phyloP scores from a whole-genome alignment of 2,888 invertebrate species.

The Erebia ligea region DNA sequence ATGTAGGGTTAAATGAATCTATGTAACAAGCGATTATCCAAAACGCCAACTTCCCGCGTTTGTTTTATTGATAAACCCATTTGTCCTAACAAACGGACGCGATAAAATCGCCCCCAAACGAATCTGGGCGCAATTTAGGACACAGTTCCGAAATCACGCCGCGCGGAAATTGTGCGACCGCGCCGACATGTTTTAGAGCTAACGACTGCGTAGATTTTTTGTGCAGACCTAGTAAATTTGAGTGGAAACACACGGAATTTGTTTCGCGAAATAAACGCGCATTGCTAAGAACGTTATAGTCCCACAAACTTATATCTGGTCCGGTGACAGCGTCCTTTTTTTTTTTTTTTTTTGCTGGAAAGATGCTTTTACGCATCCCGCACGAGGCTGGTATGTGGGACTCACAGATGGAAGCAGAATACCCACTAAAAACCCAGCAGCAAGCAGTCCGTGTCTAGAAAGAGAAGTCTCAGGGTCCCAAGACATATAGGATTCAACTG shows the following conservation, averaged over 20 bases:
- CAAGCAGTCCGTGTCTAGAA: too few relatives aligned
- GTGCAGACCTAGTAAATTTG: constrained; percentile 14
- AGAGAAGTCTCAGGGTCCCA: too few relatives aligned
- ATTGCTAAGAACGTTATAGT: neutral
- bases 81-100: constrained; percentile 26
- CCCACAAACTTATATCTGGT: too few relatives aligned
- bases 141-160: constrained; percentile 24
- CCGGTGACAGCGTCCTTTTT: too few relatives aligned
- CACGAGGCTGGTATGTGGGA: too few relatives aligned
- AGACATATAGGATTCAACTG: too few relatives aligned
- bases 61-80: constrained; percentile 27
- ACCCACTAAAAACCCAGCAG: too few relatives aligned
- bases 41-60: constrained; percentile 13
- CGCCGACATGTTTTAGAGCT: constrained; percentile 25
- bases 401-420: too few relatives aligned
- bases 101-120: constrained; percentile 29
- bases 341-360: too few relatives aligned
- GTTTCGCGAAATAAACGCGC: neutral
- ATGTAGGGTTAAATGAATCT: neutral
- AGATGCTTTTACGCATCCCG: too few relatives aligned
- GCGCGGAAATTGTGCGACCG: constrained; percentile 31
- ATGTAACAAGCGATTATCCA: constrained; percentile 15
- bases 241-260: neutral
- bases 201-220: constrained; percentile 31
- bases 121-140: constrained; percentile 25